Conservation (phyloP, 1,140 invertebrate species). For the Calephelis virginiensis region DNA sequence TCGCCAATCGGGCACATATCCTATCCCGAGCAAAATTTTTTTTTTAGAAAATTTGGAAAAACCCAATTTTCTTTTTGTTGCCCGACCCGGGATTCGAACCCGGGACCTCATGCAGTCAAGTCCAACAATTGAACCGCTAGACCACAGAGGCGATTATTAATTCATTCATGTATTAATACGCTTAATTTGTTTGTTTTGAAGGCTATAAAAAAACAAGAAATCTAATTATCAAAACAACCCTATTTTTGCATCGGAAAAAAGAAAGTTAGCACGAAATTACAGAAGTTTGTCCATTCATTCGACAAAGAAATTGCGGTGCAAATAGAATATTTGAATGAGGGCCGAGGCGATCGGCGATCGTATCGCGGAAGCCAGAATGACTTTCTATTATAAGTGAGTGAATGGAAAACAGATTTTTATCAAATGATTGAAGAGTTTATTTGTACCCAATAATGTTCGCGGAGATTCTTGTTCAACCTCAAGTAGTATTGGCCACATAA, state of each 20-base stretch:
- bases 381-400: slow-evolving; percentile 15
- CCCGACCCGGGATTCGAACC: too few species aligned
- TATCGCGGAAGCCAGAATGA: slow-evolving; percentile 15
- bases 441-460: slow-evolving; percentile 9
- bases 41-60: too few species aligned
- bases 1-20: too few species aligned
- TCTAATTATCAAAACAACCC: slow-evolving; percentile 1
- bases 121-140: too few species aligned
- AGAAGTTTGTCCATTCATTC: slow-evolving; percentile 15
- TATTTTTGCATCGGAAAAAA: neutral
- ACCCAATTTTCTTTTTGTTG: too few species aligned
- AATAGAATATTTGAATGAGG: slow-evolving; percentile 18
- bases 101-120: too few species aligned
- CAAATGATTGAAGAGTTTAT: slow-evolving; percentile 14
- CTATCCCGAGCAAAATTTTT: too few species aligned
- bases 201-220: neutral
- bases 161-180: too few species aligned
- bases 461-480: neutral
- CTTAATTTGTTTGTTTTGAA: too few species aligned
- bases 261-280: slow-evolving; percentile 11
- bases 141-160: too few species aligned
- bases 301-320: slow-evolving; percentile 15
- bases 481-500: neutral
- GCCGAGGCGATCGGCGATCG: slow-evolving; percentile 2
- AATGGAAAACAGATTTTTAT: slow-evolving; percentile 16